A percentile compares a stretch with the other conserved stretches of the same genome.
These are phyloP conservation scores for Drosophila triauraria DNA, from an alignment of 1,140 invertebrate genomes.

Conservation along the genomic window DNA sequence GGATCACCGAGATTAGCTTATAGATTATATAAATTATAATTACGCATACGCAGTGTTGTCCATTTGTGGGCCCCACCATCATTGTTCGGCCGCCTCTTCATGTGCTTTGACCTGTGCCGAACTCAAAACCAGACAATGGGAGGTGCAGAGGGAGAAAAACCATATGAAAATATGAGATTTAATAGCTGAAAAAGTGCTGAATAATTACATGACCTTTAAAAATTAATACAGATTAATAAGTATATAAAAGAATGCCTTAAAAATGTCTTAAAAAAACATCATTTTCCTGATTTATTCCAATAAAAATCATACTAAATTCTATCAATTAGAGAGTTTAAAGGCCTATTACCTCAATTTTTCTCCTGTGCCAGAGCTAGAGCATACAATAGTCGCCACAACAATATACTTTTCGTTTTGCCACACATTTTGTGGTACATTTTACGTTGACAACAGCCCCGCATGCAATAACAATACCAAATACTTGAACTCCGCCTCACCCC, in stretches of 20 bases:
- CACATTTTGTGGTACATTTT: slow-evolving; percentile 62
- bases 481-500: slow-evolving; percentile 44
- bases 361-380: neutral
- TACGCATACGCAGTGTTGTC: slow-evolving; percentile 59
- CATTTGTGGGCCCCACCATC: slow-evolving; percentile 45
- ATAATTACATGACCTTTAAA: neutral
- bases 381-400: slow-evolving; percentile 36
- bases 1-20: slow-evolving; percentile 65
- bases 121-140: slow-evolving; percentile 2
- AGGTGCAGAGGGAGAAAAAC: neutral
- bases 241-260: neutral
- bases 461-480: slow-evolving; percentile 62
- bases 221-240: neutral
- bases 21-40: slow-evolving; percentile 78
- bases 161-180: neutral
- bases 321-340: no score
- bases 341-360: neutral
- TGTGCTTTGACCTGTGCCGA: slow-evolving; percentile 40
- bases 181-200: neutral
- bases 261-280: neutral
- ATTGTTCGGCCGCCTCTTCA: slow-evolving; percentile 25
- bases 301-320: no score
- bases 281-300: neutral
- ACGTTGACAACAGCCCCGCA: slow-evolving; percentile 40
- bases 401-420: slow-evolving; percentile 38